A percentile compares a stretch with the other conserved stretches of the same genome.
Conservation (phyloP, 2,113 vertebrate genomes). For the Dromiciops gliroides region DNA sequence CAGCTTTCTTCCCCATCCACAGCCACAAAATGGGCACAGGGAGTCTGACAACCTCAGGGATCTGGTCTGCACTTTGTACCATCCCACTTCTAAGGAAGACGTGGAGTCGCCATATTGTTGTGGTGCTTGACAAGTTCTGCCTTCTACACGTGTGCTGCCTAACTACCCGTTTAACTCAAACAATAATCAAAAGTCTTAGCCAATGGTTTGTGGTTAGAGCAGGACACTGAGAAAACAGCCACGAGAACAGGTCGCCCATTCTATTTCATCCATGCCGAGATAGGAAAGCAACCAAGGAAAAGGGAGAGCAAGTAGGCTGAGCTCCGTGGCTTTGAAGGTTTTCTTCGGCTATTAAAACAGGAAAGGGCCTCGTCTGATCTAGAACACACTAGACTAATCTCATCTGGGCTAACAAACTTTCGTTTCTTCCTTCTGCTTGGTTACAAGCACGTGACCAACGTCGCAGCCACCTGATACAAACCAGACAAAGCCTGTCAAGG, state of each 20-base stretch:
- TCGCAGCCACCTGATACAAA: background rate
- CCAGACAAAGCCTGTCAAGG: background rate
- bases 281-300: background rate
- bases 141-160: background rate
- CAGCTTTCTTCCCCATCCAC: background rate
- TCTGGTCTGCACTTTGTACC: background rate
- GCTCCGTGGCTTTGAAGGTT: background rate
- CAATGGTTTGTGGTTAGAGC: slow-evolving; percentile 9
- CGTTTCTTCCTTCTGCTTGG: background rate
- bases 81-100: slow-evolving; percentile 6
- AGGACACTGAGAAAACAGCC: background rate
- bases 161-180: background rate
- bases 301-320: background rate
- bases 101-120: background rate
- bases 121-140: slow-evolving; percentile 10
- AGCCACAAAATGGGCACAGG: no score
- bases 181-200: background rate
- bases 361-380: background rate
- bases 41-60: background rate
- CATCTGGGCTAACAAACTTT: background rate
- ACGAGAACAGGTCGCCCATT: background rate
- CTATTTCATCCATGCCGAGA: background rate
- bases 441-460: background rate
- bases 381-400: background rate
- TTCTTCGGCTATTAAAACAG: background rate